Percentiles rank a stretch among this genome's conserved stretches.
Evolutionary conservation across 2,797 vertebrate genomes (phyloP).

Genomic region (Eospalax fontanierii): DNA sequence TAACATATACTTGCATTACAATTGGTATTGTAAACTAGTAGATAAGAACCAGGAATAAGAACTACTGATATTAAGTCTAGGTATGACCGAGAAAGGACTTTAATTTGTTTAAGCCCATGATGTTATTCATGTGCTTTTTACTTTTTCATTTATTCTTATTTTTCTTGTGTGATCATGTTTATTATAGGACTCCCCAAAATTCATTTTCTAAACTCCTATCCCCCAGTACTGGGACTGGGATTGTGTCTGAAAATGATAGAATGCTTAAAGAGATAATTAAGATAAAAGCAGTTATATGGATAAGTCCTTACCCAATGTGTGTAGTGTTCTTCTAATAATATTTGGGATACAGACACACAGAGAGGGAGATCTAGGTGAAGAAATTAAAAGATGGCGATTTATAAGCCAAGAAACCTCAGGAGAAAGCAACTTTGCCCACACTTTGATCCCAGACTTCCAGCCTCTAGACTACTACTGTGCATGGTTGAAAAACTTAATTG

Average conservation of each 20-base stretch:
- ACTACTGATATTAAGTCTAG: not conserved
- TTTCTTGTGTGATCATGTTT: conserved; percentile 18
- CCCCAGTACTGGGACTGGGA: not conserved
- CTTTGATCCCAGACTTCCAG: not conserved
- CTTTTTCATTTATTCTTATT: not conserved
- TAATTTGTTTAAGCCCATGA: not conserved
- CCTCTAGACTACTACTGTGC: not conserved
- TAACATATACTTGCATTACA: not conserved
- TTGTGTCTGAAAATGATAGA: not conserved
- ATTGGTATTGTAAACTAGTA: not conserved
- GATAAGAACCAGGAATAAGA: not conserved
- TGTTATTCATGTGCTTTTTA: not conserved
- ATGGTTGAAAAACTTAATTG: not conserved
- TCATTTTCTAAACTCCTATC: not conserved
- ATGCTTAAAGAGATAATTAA: not conserved
- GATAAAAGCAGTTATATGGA: not conserved
- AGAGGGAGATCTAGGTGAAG: not conserved
- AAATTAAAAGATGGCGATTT: not conserved
- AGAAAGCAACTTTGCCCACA: not conserved
- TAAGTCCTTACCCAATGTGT: not conserved
- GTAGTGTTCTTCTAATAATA: not conserved
- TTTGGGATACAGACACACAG: not conserved
- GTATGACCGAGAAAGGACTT: not conserved
- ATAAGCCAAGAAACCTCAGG: not conserved
- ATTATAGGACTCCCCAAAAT: not conserved